Evolutionary conservation across 92 coral and sea anemone species (phyloP).

Genomic region (Hydrozoanthus gracilis): DNA sequence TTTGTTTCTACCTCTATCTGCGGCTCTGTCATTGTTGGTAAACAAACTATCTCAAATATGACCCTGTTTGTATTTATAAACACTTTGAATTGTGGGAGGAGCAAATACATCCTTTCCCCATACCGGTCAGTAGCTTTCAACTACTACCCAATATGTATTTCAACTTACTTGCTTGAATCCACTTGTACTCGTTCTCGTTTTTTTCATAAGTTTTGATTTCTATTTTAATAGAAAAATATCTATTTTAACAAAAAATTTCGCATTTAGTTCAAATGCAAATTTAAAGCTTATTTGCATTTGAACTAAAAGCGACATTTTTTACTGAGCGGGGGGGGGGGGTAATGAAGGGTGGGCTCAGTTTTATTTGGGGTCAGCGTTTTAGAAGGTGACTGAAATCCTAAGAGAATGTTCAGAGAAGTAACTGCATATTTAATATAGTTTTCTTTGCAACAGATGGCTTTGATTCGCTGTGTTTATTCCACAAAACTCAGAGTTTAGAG

Average conservation of each 20-base stretch:
- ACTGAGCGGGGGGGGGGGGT: conserved; percentile 35
- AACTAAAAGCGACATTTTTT: background rate
- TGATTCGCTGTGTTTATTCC: background rate
- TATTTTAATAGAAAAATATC: no score
- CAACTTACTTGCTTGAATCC: background rate
- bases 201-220: no score
- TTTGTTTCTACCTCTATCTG: conserved; percentile 74
- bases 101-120: conserved; percentile 23
- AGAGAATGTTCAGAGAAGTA: conserved; percentile 7
- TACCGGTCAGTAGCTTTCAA: conserved; percentile 23
- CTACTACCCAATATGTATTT: background rate
- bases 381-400: background rate
- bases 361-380: conserved; percentile 35
- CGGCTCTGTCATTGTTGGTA: background rate
- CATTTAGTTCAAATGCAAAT: no score
- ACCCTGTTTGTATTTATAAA: background rate
- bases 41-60: background rate
- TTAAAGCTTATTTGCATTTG: conserved; percentile 41
- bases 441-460: conserved; percentile 13
- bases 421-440: background rate
- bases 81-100: conserved; percentile 46
- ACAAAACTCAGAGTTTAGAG: background rate
- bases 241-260: no score
- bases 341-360: conserved; percentile 38
- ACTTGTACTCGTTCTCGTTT: background rate